Percentiles rank a stretch among this genome's conserved stretches.
These are phyloP conservation scores for Oncorhynchus keta DNA, from an alignment of 2,113 vertebrate species.

Conservation along the genomic window DNA sequence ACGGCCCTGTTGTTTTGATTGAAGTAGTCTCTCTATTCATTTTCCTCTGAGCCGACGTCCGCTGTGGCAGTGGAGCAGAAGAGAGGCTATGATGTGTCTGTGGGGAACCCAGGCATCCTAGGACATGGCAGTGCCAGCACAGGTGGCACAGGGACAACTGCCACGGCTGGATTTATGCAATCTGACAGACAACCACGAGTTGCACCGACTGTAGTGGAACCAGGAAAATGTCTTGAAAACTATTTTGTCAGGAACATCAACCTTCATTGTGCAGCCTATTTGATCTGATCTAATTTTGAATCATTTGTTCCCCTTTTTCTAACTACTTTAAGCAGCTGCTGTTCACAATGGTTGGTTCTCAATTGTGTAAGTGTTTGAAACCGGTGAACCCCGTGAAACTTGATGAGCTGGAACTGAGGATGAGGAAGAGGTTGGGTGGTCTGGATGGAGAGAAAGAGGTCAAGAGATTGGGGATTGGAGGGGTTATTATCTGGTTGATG, in stretches of 20 bases:
- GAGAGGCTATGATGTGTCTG: slow-evolving; percentile 4
- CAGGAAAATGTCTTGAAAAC: too few species aligned
- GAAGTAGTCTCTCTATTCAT: slow-evolving; percentile 33
- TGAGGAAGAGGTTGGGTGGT: not conserved
- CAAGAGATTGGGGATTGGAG: not conserved
- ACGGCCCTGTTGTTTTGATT: slow-evolving; percentile 33
- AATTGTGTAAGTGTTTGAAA: not conserved
- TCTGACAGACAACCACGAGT: too few species aligned
- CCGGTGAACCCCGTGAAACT: not conserved
- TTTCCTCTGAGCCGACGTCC: slow-evolving; percentile 25
- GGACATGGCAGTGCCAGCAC: not conserved
- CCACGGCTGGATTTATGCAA: too few species aligned
- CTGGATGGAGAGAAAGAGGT: not conserved
- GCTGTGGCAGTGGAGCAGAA: slow-evolving; percentile 24
- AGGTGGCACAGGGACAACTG: not conserved
- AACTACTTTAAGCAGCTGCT: too few species aligned
- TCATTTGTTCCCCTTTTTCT: too few species aligned
- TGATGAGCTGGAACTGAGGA: not conserved
- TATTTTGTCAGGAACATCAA: too few species aligned
- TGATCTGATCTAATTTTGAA: too few species aligned
- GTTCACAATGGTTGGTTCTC: not conserved
- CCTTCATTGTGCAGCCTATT: too few species aligned
- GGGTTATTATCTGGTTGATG: not conserved
- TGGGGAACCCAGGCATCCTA: not conserved
- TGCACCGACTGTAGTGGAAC: too few species aligned